phyloP scores from a whole-genome alignment of 2,113 vertebrate genomes.

The Mesoclemmys tuberculata region DNA sequence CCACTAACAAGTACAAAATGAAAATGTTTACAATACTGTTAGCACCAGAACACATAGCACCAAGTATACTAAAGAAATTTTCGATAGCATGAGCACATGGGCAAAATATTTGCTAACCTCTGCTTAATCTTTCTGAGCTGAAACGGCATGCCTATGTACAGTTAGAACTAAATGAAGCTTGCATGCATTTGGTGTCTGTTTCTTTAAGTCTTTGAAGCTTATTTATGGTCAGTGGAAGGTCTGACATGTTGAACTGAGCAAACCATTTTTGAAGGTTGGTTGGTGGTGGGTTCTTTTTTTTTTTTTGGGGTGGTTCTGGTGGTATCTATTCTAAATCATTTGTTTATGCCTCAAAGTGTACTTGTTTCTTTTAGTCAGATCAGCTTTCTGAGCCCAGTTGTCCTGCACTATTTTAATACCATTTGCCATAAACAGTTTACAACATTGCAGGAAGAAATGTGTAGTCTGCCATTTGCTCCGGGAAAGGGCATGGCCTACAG shows the following conservation, averaged over 20 bases:
- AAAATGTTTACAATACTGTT: constrained; percentile 63
- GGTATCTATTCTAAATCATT: constrained; percentile 5
- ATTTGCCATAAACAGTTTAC: neutral
- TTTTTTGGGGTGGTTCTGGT: neutral
- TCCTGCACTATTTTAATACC: neutral
- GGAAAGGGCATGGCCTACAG: neutral
- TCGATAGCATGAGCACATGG: neutral
- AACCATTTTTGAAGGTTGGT: constrained; percentile 23
- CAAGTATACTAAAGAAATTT: neutral
- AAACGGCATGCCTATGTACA: neutral
- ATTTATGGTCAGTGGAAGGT: constrained; percentile 19
- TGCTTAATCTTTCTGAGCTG: neutral
- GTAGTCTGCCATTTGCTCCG: neutral
- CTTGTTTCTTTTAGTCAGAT: neutral
- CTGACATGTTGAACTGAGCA: constrained; percentile 14
- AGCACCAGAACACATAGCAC: neutral
- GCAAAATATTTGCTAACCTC: neutral
- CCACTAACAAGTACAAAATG: constrained; percentile 48
- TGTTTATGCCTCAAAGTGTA: neutral
- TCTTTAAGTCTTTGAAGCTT: constrained; percentile 46
- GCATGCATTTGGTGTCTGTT: constrained; percentile 40
- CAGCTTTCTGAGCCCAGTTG: neutral
- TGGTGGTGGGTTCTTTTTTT: neutral
- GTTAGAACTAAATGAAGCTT: neutral
- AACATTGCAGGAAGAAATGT: too few species aligned